These are phyloP conservation scores for Lingula anatina DNA, from an alignment of 2,888 invertebrate species.

Conservation along the genomic window DNA sequence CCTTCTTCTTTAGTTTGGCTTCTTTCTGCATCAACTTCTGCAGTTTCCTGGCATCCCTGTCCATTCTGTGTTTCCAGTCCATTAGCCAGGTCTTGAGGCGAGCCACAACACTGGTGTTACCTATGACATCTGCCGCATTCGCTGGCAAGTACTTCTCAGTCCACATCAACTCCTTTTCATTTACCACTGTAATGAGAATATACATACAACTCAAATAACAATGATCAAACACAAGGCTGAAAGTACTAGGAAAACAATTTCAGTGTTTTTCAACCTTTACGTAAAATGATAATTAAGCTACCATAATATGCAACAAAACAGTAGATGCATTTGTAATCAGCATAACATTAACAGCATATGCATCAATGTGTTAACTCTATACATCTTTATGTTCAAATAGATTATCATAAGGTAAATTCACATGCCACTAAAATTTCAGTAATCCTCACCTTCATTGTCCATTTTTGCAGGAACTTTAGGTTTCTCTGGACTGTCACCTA, in stretches of 20 bases:
- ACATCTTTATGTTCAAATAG: too few relatives aligned
- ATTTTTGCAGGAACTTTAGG: too few relatives aligned
- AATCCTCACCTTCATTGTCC: too few relatives aligned
- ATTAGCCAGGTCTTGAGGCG: constrained; percentile 72
- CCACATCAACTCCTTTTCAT: constrained; percentile 62
- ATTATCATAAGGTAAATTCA: too few relatives aligned
- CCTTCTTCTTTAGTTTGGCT: too few relatives aligned
- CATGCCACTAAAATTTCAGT: too few relatives aligned
- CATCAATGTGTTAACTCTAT: too few relatives aligned
- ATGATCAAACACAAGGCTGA: too few relatives aligned
- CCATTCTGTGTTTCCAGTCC: constrained; percentile 63
- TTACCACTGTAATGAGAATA: background rate
- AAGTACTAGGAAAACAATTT: background rate
- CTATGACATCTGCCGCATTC: constrained; percentile 58
- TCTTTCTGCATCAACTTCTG: constrained; percentile 27
- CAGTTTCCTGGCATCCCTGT: constrained; percentile 31
- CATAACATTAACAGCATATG: too few relatives aligned
- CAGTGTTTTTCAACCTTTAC: background rate
- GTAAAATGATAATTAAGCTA: background rate
- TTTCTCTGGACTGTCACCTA: too few relatives aligned
- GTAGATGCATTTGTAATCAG: too few relatives aligned
- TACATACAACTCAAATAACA: background rate
- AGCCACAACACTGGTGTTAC: constrained; percentile 65
- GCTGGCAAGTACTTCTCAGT: constrained; percentile 76
- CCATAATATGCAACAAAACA: background rate